These are phyloP conservation scores for Pipra filicauda DNA, from an alignment of 2,113 vertebrate genomes.

Conservation along the genomic window DNA sequence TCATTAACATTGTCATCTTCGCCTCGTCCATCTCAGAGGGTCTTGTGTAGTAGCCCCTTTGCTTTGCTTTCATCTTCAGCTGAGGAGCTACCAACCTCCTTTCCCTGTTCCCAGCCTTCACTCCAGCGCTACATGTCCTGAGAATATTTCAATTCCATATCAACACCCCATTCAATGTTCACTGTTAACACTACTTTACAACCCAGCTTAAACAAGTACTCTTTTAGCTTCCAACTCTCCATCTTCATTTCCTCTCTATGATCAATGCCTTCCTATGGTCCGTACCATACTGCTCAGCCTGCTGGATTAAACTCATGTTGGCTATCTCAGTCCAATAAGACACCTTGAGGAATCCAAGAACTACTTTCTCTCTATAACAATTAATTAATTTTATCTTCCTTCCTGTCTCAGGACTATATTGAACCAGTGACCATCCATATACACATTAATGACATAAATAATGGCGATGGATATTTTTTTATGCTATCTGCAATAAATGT, in stretches of 20 bases:
- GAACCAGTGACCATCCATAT: not conserved
- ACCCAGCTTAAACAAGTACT: not conserved
- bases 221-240: not conserved
- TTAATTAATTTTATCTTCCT: not conserved
- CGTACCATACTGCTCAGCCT: not conserved
- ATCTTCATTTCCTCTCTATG: not conserved
- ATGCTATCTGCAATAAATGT: not conserved
- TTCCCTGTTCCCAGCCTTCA: not conserved
- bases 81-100: not conserved
- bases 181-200: not conserved
- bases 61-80: not conserved
- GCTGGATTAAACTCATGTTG: not conserved
- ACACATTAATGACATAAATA: not conserved
- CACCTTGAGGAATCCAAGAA: not conserved
- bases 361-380: not conserved
- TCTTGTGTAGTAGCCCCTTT: not conserved
- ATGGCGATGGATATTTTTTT: not conserved
- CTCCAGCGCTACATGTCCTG: not conserved
- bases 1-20: not conserved
- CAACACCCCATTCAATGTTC: not conserved
- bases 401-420: not conserved
- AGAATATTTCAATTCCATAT: not conserved
- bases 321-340: not conserved
- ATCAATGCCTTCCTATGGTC: not conserved
- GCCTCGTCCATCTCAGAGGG: not conserved